Evolutionary conservation across 2,888 invertebrate genomes (phyloP).

Genomic region (Boloria euphrosyne): DNA sequence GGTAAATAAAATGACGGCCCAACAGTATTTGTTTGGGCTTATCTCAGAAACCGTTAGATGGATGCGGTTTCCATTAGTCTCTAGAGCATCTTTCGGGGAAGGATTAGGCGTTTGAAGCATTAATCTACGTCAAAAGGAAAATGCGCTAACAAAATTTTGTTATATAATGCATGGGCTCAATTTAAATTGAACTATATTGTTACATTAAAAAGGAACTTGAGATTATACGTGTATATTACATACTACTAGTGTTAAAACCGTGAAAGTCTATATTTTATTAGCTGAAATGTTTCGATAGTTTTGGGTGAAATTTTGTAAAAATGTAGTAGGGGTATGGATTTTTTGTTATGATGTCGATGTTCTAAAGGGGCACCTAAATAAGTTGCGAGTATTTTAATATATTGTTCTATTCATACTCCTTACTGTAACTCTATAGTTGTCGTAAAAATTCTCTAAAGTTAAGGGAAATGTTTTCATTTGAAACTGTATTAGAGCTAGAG

Average conservation of each 20-base stretch:
- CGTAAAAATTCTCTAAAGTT: too few species aligned
- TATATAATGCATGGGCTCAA: neutral
- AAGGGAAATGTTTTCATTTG: constrained; percentile 31
- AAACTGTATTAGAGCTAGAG: constrained; percentile 31
- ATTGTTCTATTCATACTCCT: too few species aligned
- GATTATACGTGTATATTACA: too few species aligned
- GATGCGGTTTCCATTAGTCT: constrained; percentile 37
- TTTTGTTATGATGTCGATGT: too few species aligned
- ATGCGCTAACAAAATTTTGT: constrained; percentile 27
- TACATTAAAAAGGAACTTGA: constrained; percentile 4
- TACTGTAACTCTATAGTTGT: too few species aligned
- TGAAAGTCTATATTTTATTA: too few species aligned
- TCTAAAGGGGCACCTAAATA: too few species aligned
- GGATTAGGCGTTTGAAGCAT: constrained; percentile 33
- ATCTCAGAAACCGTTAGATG: constrained; percentile 32
- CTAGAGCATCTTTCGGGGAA: constrained; percentile 30
- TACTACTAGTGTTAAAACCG: too few species aligned
- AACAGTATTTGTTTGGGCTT: constrained; percentile 28
- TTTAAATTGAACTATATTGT: constrained; percentile 22
- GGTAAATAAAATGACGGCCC: constrained; percentile 16
- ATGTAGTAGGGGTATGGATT: too few species aligned
- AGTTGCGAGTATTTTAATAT: too few species aligned
- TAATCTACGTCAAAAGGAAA: constrained; percentile 35
- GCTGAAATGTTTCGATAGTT: too few species aligned
- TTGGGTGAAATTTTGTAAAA: too few species aligned